phyloP scores from a whole-genome alignment of 2,888 invertebrate species.

The Parnassius mnemosyne region DNA sequence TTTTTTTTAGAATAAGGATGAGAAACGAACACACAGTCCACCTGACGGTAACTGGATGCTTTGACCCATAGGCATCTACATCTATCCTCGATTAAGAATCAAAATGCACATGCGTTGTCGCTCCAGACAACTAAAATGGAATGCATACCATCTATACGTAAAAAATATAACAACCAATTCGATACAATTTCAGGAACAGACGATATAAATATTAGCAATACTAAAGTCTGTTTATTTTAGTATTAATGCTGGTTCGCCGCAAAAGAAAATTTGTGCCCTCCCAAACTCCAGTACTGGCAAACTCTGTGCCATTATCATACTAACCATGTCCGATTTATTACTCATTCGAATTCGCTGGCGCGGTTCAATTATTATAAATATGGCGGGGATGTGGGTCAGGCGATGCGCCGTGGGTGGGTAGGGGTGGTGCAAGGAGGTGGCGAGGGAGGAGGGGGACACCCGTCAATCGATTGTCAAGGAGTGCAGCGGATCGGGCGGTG shows the following conservation, averaged over 20 bases:
- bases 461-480: conserved; percentile 82
- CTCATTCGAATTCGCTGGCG: conserved; percentile 46
- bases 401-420: conserved; percentile 44
- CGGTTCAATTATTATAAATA: conserved; percentile 79
- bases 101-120: too few relatives aligned
- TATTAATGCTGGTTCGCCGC: conserved; percentile 21
- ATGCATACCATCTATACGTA: too few relatives aligned
- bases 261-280: conserved; percentile 24
- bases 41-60: too few relatives aligned
- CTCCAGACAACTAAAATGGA: too few relatives aligned
- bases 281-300: conserved; percentile 28
- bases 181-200: conserved; percentile 8
- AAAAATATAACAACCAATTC: background rate
- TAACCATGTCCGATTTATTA: conserved; percentile 41
- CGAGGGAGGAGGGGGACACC: conserved; percentile 54
- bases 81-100: too few relatives aligned
- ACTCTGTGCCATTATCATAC: conserved; percentile 34
- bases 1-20: too few relatives aligned
- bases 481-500: conserved; percentile 61
- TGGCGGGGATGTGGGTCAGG: conserved; percentile 74
- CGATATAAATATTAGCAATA: conserved; percentile 8
- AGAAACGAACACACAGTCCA: too few relatives aligned
- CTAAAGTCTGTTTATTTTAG: conserved; percentile 1
- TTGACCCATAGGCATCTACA: too few relatives aligned
- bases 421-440: conserved; percentile 34